Conservation (phyloP, 2,888 invertebrate genomes). For the Halocaridina rubra region DNA sequence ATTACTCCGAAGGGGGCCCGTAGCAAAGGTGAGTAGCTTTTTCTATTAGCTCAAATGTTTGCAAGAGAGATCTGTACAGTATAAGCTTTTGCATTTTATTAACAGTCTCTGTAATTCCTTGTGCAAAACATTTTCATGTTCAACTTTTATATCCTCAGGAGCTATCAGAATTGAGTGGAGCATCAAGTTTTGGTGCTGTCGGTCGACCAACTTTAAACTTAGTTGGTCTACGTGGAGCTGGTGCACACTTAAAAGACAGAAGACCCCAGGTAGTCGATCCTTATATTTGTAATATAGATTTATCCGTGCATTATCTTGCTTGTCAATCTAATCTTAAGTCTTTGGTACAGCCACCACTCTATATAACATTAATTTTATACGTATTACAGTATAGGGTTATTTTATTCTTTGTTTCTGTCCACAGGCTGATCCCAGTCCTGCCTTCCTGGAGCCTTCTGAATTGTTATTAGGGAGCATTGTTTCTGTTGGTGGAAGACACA, state of each 20-base stretch:
- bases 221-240: conserved; percentile 19
- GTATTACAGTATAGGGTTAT: neutral
- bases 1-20: conserved; percentile 30
- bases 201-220: conserved; percentile 44
- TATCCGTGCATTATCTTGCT: neutral
- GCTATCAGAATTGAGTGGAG: neutral
- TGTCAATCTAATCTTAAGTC: neutral
- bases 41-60: neutral
- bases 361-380: neutral
- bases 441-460: conserved; percentile 32
- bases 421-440: conserved; percentile 25
- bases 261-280: neutral
- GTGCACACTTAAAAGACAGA: conserved; percentile 38
- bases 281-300: neutral
- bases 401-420: neutral
- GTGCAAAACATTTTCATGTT: neutral
- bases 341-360: no score
- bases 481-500: conserved; percentile 15
- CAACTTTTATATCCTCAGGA: neutral
- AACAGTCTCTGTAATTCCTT: neutral
- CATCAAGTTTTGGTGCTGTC: conserved; percentile 2
- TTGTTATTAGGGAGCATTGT: conserved; percentile 39
- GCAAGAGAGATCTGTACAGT: no score
- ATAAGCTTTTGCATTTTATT: no score
- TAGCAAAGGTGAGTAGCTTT: conserved; percentile 21